A percentile compares a stretch with the other conserved stretches of the same genome.
Evolutionary conservation across 2,888 invertebrate species (phyloP).

Genomic region (Eupeodes luniger): DNA sequence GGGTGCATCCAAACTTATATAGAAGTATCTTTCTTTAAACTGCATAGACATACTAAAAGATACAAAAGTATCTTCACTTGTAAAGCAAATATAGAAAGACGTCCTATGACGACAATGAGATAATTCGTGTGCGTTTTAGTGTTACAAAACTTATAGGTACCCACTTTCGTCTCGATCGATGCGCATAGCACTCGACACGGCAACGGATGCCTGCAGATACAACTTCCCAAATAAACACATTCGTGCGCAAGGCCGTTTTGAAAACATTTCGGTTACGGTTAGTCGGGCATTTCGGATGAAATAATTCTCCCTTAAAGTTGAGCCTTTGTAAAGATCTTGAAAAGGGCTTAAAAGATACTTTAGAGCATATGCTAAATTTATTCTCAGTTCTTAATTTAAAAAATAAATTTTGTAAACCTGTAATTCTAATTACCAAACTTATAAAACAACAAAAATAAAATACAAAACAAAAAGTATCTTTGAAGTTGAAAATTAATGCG

Average conservation of each 20-base stretch:
- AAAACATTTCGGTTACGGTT: slow-evolving; percentile 44
- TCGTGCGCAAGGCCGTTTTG: slow-evolving; percentile 65
- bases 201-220: background rate
- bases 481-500: slow-evolving; percentile 54
- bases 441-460: background rate
- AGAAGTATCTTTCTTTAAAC: slow-evolving; percentile 40
- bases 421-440: slow-evolving; percentile 15
- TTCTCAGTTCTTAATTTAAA: background rate
- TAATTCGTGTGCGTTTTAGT: slow-evolving; percentile 50
- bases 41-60: slow-evolving; percentile 11
- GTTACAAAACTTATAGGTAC: background rate
- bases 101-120: slow-evolving; percentile 48
- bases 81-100: background rate
- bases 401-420: background rate
- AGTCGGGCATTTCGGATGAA: slow-evolving; percentile 42
- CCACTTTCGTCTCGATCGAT: background rate
- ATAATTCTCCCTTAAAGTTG: background rate
- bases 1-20: slow-evolving; percentile 41
- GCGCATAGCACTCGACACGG: slow-evolving; percentile 20
- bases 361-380: slow-evolving; percentile 3
- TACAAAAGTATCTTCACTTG: slow-evolving; percentile 14
- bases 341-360: slow-evolving; percentile 4
- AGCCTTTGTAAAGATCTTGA: background rate
- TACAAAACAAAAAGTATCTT: slow-evolving; percentile 55
- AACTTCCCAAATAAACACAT: slow-evolving; percentile 54